Evolutionary conservation across 2,888 invertebrate genomes (phyloP), one percentile per base, ranked within the genome.

Genomic region (Alentia gelatinosa): DNA sequence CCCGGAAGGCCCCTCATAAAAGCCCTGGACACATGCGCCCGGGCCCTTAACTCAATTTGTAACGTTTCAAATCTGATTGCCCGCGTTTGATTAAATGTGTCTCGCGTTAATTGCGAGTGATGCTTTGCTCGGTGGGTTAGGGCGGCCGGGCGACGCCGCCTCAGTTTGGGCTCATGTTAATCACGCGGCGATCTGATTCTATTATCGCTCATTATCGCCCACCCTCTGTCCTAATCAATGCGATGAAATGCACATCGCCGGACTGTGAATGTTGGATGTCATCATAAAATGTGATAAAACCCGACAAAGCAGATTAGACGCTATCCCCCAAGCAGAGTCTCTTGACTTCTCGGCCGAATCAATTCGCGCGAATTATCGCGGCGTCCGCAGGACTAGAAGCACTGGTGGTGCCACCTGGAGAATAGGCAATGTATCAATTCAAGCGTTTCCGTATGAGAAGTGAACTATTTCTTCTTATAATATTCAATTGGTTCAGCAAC

Each of bases 51-150:
- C 50, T 86, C 86, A 86, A 86, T 86, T 86, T 86, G 86, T 86
- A 86, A 86, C 86, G 86, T 86, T 86, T 86, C 86, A 86, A 86
- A 86, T 86, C 86, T 86, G 86, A 86, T 86, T 86, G 86, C 86
- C 42, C 86, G 86, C 86, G 42, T 86, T 86, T 86, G 86, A 86
- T 86, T 86, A 86, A 86, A 86, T 86, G 86, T 50, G 50, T 86
- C 86, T 50, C 86, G 15, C 47, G 86, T 50, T 86, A 86, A 86
- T 86, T 86, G 86, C 47, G 50, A 86, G 50, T 86, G 86, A 86
- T 86, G 86, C 86, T 86, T 86, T 86, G 86, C 86, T 50, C 42
- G 86, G 42, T 39, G 79, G 37, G 35, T 79, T 79, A 35, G 79
- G 79, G 79, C 26, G 86, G 86, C 47, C 47, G 86, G 26, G 42